These are phyloP conservation scores for Australoheros facetus DNA, from an alignment of 2,797 vertebrate genomes.

Conservation along the genomic window DNA sequence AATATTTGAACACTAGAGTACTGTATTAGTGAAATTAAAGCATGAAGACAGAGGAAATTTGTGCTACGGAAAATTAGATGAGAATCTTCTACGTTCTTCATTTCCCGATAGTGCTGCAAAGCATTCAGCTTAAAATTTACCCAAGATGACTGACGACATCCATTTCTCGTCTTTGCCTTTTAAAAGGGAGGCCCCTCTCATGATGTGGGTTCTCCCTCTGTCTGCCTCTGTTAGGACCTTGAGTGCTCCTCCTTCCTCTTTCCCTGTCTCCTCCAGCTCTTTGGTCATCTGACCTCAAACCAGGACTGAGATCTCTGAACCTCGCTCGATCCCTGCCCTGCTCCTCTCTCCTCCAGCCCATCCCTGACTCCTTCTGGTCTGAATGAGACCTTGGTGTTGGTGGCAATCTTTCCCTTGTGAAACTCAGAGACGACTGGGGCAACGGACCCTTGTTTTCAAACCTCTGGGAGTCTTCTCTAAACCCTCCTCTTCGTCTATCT, in stretches of 20 bases:
- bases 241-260: conserved; percentile 36
- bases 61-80: conserved; percentile 15
- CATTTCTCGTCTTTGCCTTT: conserved; percentile 71
- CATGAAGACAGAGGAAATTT: conserved; percentile 2
- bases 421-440: conserved; percentile 36
- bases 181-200: conserved; percentile 63
- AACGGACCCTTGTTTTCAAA: conserved; percentile 43
- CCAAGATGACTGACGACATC: conserved; percentile 52
- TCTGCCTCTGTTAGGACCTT: conserved; percentile 33
- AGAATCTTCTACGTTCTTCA: conserved; percentile 51
- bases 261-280: conserved; percentile 55
- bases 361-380: conserved; percentile 45
- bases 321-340: conserved; percentile 43
- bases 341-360: conserved; percentile 64
- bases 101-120: conserved; percentile 51
- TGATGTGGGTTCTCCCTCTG: conserved; percentile 55
- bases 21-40: background rate
- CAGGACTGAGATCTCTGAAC: conserved; percentile 61
- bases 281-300: conserved; percentile 30
- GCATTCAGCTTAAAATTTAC: conserved; percentile 69
- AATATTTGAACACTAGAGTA: background rate
- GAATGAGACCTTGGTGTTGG: background rate
- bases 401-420: conserved; percentile 56
- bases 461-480: conserved; percentile 43
- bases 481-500: conserved; percentile 28